phyloP scores from a whole-genome alignment of 2,888 invertebrate genomes.

The Amiota minor region DNA sequence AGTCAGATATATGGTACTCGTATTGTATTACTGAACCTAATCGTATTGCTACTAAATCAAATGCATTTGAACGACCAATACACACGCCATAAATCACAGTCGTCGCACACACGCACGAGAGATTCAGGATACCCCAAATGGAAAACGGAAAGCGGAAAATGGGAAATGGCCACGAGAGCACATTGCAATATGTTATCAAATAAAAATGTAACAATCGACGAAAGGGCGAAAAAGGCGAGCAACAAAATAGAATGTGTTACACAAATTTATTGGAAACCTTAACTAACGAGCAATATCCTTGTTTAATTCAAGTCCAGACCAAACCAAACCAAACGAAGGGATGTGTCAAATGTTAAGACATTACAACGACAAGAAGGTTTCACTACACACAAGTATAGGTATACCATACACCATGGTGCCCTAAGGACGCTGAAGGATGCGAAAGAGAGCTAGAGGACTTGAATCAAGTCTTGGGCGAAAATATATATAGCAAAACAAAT shows the following conservation, averaged over 20 bases:
- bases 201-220: slow-evolving; percentile 68
- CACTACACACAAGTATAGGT: too few relatives aligned
- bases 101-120: slow-evolving; percentile 39
- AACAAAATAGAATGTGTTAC: slow-evolving; percentile 61
- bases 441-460: slow-evolving; percentile 25
- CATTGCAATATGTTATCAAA: slow-evolving; percentile 65
- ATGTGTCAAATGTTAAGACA: slow-evolving; percentile 73
- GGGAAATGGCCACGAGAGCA: slow-evolving; percentile 47
- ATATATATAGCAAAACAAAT: slow-evolving; percentile 51
- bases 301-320: slow-evolving; percentile 34
- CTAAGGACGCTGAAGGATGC: slow-evolving; percentile 51
- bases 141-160: slow-evolving; percentile 22
- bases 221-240: slow-evolving; percentile 46
- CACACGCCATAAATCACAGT: slow-evolving; percentile 67
- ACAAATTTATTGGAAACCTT: slow-evolving; percentile 67
- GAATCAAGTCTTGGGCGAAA: not conserved
- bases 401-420: slow-evolving; percentile 52
- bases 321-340: slow-evolving; percentile 58
- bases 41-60: slow-evolving; percentile 55
- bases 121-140: slow-evolving; percentile 45
- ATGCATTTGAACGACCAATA: slow-evolving; percentile 68
- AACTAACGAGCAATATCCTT: slow-evolving; percentile 69
- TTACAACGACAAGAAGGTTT: slow-evolving; percentile 42
- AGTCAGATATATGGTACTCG: too few relatives aligned
- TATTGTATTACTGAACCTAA: too few relatives aligned